Evolutionary conservation across 1,140 invertebrate species (phyloP).

Genomic region (Drosophila funebris): DNA sequence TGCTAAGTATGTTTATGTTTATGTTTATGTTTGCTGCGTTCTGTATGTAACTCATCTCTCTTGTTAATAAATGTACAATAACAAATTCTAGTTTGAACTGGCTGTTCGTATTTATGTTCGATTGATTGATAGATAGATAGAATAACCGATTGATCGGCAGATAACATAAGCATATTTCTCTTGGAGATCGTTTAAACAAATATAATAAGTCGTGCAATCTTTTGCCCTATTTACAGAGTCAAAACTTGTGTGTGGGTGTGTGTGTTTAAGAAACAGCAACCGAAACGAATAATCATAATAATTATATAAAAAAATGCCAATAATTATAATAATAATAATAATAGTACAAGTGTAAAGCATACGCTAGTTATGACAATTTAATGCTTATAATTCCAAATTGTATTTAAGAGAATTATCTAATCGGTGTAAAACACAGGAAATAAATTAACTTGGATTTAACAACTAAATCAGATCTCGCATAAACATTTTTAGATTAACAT

Average conservation of each 20-base stretch:
- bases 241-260: conserved; percentile 3
- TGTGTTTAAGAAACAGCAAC: conserved; percentile 5
- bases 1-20: conserved; percentile 22
- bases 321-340: conserved; percentile 8
- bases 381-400: conserved; percentile 69
- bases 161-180: conserved; percentile 9
- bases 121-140: conserved; percentile 2
- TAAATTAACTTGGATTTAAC: conserved; percentile 66
- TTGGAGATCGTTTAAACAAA: conserved; percentile 44
- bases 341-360: conserved; percentile 15
- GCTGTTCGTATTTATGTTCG: conserved; percentile 11
- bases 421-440: conserved; percentile 77
- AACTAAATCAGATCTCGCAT: conserved; percentile 64
- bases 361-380: conserved; percentile 25
- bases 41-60: conserved; percentile 15
- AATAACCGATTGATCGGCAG: conserved; percentile 25
- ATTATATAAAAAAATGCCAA: neutral
- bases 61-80: conserved; percentile 67
- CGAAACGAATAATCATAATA: neutral
- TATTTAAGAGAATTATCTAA: conserved; percentile 73
- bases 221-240: conserved; percentile 42
- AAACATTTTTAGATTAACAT: conserved; percentile 46
- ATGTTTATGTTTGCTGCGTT: too few relatives aligned
- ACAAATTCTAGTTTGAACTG: conserved; percentile 51
- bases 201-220: conserved; percentile 17